Conservation (phyloP, 2,797 vertebrate species). For the Melanotaenia maccullochi region DNA sequence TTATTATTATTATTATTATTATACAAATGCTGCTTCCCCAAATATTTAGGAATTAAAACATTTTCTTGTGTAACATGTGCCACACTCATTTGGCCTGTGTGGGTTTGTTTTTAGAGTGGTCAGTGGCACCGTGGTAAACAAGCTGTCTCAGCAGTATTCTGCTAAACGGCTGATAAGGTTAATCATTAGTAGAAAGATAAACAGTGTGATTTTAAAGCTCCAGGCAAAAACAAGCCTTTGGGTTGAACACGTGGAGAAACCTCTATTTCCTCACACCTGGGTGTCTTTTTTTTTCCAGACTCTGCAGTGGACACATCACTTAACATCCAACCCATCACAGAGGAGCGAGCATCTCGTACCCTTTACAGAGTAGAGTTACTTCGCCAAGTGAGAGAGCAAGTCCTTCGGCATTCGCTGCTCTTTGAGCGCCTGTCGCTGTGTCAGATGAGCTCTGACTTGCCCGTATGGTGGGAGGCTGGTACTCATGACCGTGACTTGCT, state of each 20-base stretch:
- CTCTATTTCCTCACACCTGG: conserved; percentile 20
- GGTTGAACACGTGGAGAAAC: background rate
- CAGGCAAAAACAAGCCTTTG: conserved; percentile 34
- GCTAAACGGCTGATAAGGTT: conserved; percentile 54
- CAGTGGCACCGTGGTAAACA: conserved; percentile 31
- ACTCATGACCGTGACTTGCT: conserved; percentile 96
- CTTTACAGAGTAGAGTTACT: conserved; percentile 96
- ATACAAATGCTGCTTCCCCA: background rate
- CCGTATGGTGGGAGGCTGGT: conserved; percentile 97
- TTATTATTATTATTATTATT: too few species aligned
- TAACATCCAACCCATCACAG: conserved; percentile 97
- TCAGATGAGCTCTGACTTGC: conserved; percentile 93
- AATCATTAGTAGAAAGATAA: conserved; percentile 69
- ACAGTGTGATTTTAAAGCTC: conserved; percentile 47
- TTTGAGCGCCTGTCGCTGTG: conserved; percentile 92
- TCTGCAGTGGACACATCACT: conserved; percentile 90
- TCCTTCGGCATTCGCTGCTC: conserved; percentile 90
- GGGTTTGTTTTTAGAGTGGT: conserved; percentile 26
- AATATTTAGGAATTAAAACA: background rate
- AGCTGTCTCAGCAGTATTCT: conserved; percentile 31
- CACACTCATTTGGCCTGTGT: background rate
- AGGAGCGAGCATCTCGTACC: conserved; percentile 96
- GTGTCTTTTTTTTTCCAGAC: conserved; percentile 62
- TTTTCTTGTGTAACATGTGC: background rate
- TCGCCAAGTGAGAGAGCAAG: conserved; percentile 96